phyloP scores from a whole-genome alignment of 2,888 invertebrate species.

The Orthonevra nobilis region DNA sequence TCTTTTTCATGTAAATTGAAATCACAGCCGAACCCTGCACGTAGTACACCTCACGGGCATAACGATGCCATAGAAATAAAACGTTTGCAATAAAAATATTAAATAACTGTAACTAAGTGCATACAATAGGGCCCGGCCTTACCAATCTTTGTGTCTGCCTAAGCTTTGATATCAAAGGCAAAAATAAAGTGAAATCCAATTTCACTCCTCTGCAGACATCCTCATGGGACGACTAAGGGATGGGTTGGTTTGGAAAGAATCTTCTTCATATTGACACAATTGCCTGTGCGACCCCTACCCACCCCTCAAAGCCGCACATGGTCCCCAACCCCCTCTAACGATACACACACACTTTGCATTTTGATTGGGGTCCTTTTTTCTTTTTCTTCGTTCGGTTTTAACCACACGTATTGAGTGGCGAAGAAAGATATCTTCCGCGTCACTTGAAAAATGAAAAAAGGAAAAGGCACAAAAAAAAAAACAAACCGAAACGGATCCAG shows the following conservation, averaged over 20 bases:
- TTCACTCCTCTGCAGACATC: slow-evolving; percentile 27
- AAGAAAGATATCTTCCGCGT: slow-evolving; percentile 56
- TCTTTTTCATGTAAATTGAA: background rate
- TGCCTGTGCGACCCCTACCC: slow-evolving; percentile 27
- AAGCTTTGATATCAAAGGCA: slow-evolving; percentile 43
- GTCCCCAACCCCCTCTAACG: no score
- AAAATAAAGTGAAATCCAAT: slow-evolving; percentile 62
- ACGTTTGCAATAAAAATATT: slow-evolving; percentile 52
- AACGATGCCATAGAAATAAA: no score
- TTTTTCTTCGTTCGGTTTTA: background rate
- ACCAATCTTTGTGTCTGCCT: background rate
- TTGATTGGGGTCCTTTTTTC: slow-evolving; percentile 47
- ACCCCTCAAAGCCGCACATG: background rate
- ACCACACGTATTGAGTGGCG: slow-evolving; percentile 66
- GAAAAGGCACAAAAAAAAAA: slow-evolving; percentile 1
- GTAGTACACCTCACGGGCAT: no score
- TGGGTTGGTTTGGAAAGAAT: slow-evolving; percentile 13
- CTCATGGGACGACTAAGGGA: slow-evolving; percentile 31
- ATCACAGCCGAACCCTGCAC: no score
- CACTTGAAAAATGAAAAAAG: slow-evolving; percentile 39
- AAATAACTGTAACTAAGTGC: slow-evolving; percentile 49
- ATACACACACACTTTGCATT: slow-evolving; percentile 46
- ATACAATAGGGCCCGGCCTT: slow-evolving; percentile 6
- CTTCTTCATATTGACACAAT: slow-evolving; percentile 64
- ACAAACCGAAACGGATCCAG: background rate